Percentiles rank a stretch among this genome's conserved stretches.
Conservation (phyloP, 1,140 invertebrate species). For the Pemphigus obesinymphae region DNA sequence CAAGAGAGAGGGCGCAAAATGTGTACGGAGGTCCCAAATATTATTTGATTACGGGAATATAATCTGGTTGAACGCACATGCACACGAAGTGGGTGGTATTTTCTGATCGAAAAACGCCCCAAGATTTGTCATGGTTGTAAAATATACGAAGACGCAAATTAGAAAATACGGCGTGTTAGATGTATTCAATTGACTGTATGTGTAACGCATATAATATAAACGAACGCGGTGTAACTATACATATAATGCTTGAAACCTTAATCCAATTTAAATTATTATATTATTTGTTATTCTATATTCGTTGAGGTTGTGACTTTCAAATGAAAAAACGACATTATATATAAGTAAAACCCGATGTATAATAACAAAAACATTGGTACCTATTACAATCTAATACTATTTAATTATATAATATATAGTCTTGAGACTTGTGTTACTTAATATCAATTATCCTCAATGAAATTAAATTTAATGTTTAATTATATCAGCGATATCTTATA, state of each 20-base stretch:
- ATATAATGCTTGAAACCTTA: neutral
- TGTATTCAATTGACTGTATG: conserved; percentile 23
- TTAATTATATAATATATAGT: neutral
- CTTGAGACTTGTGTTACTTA: neutral
- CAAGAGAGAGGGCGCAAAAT: neutral
- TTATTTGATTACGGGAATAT: conserved; percentile 29
- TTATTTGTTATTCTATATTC: neutral
- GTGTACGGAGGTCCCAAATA: neutral
- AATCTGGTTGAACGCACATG: conserved; percentile 1
- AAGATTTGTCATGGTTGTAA: conserved; percentile 32
- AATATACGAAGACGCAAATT: conserved; percentile 28
- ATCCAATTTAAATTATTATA: conserved; percentile 18
- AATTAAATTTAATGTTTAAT: too few relatives aligned
- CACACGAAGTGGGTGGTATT: conserved; percentile 38
- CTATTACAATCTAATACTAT: neutral
- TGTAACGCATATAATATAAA: neutral
- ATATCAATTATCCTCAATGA: neutral
- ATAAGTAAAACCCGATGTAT: neutral
- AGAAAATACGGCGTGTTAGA: conserved; percentile 1
- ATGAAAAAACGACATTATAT: neutral
- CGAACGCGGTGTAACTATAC: too few relatives aligned
- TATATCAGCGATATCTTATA: too few relatives aligned
- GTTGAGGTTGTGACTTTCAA: neutral
- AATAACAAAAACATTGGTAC: too few relatives aligned
- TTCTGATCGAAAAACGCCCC: conserved; percentile 37